Evolutionary conservation across 2,797 vertebrate genomes (phyloP), one percentile per base, ranked within the genome.

Genomic region (Gallinago solitaria): DNA sequence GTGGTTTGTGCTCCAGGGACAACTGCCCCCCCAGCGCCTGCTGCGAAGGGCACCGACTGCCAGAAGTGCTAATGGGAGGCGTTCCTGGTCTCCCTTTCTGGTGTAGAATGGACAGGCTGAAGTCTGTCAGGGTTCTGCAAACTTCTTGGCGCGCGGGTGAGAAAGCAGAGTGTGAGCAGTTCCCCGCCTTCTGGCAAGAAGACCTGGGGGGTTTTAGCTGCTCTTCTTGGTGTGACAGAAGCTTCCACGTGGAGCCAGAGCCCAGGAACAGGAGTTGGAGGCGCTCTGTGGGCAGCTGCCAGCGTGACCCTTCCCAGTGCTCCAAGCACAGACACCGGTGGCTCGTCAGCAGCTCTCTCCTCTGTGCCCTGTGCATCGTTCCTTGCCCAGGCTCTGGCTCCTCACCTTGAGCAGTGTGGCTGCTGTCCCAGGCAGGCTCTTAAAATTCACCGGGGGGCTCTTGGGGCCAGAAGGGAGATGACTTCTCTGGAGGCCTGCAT

Each of bases 321-420:
- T 53, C 61, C 2, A 9, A 56, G 61, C 1, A 4, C 23, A 45
- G 11, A 9, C 19, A 17, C 14, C 17, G 5, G 39, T 23, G 75
- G 12, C 48, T 47, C 14, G 12, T 54, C 12, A 12, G 47, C 6
- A 51, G 70, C 18, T 32, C 21, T 64, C 41, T 80, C 16, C 48
- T 63, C 50, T 23, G 13, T 23, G 9, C 30, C 32, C 56, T 1
- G 0, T 15, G 16, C 0, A 0, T 28, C 0, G 0, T 30, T 84
- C 48, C 0, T 2, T 23, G 25, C 9, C 1, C 3, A 0, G 2
- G 64, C 35, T 19, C 32, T 43, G 69, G 61, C 48, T 59, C 50
- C 27, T 47, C 27, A 9, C 0, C 5, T 51, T 20, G 10, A 8
- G 17, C 3, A 1, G 11, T 33, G 6, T 8, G 28, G 45, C 76